These are phyloP conservation scores for Phortica variegata DNA, from an alignment of 1,140 invertebrate genomes.

Conservation along the genomic window DNA sequence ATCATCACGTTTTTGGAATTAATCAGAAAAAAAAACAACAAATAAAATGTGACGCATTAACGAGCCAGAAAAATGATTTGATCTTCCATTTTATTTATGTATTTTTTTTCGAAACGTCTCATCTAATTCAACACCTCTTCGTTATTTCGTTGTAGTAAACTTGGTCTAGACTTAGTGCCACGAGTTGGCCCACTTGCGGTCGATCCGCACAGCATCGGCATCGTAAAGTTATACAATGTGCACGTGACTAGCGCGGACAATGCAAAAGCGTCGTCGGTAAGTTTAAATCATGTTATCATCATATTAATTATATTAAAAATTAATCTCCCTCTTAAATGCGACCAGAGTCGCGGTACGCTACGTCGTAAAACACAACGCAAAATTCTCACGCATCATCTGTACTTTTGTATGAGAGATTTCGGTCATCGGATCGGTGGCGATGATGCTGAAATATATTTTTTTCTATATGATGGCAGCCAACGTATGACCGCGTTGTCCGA, in stretches of 20 bases:
- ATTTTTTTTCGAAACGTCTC: constrained; percentile 35
- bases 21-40: too few species aligned
- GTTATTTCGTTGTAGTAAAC: constrained; percentile 70
- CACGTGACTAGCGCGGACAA: constrained; percentile 81
- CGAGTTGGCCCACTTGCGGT: constrained; percentile 82
- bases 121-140: constrained; percentile 21
- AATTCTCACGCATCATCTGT: constrained; percentile 77
- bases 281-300: constrained; percentile 15
- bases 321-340: neutral
- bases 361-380: constrained; percentile 68
- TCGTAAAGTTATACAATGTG: constrained; percentile 85
- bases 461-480: constrained; percentile 77
- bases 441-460: constrained; percentile 85
- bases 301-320: neutral
- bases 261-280: constrained; percentile 73
- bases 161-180: constrained; percentile 89
- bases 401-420: constrained; percentile 86
- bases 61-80: constrained; percentile 41
- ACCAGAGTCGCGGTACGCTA: constrained; percentile 68
- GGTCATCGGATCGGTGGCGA: constrained; percentile 82
- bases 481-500: constrained; percentile 76
- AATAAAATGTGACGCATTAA: constrained; percentile 10
- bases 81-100: constrained; percentile 41
- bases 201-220: constrained; percentile 82
- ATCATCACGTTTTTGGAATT: constrained; percentile 17